phyloP scores from a whole-genome alignment of 2,797 vertebrate species.

The Chiroxiphia lanceolata region DNA sequence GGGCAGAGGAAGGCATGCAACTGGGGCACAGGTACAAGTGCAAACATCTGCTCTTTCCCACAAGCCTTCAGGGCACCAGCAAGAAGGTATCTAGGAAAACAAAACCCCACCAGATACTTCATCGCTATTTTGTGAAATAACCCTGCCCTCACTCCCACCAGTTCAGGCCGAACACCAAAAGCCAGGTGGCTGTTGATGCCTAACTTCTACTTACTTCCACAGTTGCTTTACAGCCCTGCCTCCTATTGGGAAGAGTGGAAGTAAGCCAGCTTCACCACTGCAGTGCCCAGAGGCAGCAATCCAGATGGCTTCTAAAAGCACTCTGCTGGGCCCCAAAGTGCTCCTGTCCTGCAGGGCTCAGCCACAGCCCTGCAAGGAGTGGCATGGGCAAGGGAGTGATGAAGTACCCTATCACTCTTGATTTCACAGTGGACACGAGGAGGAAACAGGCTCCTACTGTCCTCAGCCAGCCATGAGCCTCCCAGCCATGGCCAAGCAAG shows the following conservation, averaged over 20 bases:
- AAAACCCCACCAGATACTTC: neutral
- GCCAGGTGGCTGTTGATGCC: neutral
- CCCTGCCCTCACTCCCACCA: neutral
- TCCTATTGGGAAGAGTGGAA: neutral
- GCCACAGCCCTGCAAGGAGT: neutral
- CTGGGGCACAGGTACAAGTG: neutral
- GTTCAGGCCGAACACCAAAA: neutral
- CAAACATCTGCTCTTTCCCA: neutral
- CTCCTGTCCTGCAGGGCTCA: neutral
- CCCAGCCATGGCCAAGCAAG: neutral
- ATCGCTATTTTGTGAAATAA: neutral
- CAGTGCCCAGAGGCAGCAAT: neutral
- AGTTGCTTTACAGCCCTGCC: neutral
- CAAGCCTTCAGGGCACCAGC: neutral
- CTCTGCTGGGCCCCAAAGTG: neutral
- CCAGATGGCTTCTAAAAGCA: neutral
- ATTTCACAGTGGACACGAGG: neutral
- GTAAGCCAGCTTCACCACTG: neutral
- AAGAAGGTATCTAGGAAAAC: neutral
- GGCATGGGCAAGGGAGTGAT: accelerated
- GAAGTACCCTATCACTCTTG: neutral
- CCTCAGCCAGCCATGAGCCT: neutral
- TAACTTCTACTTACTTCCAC: neutral
- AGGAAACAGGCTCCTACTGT: neutral
- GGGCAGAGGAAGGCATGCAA: neutral